Evolutionary conservation across 2,113 vertebrate species (phyloP).

Genomic region (Pipa parva): DNA sequence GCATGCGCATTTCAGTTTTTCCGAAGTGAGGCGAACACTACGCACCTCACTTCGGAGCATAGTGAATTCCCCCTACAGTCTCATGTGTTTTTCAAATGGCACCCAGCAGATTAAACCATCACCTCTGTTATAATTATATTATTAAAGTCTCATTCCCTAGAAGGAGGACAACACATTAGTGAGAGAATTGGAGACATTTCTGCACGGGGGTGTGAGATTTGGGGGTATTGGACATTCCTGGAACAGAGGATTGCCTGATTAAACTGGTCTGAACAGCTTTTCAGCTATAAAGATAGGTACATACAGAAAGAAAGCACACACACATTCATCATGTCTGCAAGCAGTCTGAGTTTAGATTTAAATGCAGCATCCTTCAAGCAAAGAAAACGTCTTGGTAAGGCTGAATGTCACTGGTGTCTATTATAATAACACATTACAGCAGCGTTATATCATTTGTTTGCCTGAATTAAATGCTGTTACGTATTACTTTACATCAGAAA

Average conservation of each 20-base stretch:
- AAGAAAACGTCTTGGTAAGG: conserved; percentile 68
- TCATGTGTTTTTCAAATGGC: too few relatives aligned
- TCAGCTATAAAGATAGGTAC: conserved; percentile 15
- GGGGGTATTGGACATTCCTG: conserved; percentile 16
- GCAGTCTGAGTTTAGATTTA: conserved; percentile 67
- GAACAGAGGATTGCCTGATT: conserved; percentile 4
- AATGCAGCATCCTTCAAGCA: conserved; percentile 67
- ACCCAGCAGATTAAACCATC: too few relatives aligned
- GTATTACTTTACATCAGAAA: too few relatives aligned
- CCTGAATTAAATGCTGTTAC: not conserved
- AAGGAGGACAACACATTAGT: not conserved
- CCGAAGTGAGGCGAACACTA: too few relatives aligned
- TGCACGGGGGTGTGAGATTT: not conserved
- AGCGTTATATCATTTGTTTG: not conserved
- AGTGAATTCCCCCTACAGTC: too few relatives aligned
- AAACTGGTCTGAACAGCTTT: conserved; percentile 24
- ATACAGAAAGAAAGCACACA: not conserved
- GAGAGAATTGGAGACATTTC: conserved; percentile 21
- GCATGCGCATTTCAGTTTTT: too few relatives aligned
- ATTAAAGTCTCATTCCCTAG: too few relatives aligned
- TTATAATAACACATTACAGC: not conserved
- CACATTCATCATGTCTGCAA: conserved; percentile 60
- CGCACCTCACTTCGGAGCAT: too few relatives aligned
- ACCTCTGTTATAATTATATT: not conserved
- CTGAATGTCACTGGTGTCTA: not conserved